phyloP scores from a whole-genome alignment of 1,140 invertebrate genomes.

The Pogonomyrmex californicus region DNA sequence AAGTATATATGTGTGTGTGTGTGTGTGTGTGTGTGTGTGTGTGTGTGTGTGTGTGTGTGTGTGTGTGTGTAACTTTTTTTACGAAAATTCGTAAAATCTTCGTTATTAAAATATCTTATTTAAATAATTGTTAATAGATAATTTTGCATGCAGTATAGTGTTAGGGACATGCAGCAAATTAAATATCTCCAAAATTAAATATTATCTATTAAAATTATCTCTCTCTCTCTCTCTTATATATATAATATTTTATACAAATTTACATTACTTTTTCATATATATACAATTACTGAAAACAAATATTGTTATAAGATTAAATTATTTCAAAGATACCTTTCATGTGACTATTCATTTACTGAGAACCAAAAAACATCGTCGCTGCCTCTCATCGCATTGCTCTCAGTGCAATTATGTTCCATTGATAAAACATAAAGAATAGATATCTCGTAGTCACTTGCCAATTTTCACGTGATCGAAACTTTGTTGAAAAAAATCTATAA shows the following conservation, averaged over 20 bases:
- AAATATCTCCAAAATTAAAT: not conserved
- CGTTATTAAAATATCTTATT: constrained; percentile 17
- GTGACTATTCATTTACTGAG: not conserved
- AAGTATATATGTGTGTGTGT: not conserved
- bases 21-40: too few relatives aligned
- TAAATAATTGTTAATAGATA: constrained; percentile 19
- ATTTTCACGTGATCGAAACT: not conserved
- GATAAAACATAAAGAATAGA: not conserved
- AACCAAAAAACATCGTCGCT: constrained; percentile 18
- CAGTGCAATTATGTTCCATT: not conserved
- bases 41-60: too few relatives aligned
- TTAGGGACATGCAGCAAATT: constrained; percentile 21
- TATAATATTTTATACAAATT: constrained; percentile 7
- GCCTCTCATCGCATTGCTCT: not conserved
- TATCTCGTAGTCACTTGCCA: not conserved
- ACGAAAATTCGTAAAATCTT: constrained; percentile 21
- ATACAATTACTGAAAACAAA: constrained; percentile 12
- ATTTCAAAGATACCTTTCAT: constrained; percentile 6
- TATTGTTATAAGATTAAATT: constrained; percentile 19
- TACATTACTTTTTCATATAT: constrained; percentile 21
- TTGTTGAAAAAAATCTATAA: not conserved
- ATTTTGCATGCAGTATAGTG: not conserved
- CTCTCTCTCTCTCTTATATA: not conserved
- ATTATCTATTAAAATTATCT: too few relatives aligned
- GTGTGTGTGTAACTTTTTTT: not conserved